Evolutionary conservation across 2,888 invertebrate genomes (phyloP), one percentile per base, ranked within the genome.

Genomic region (Tachystola acroxantha): DNA sequence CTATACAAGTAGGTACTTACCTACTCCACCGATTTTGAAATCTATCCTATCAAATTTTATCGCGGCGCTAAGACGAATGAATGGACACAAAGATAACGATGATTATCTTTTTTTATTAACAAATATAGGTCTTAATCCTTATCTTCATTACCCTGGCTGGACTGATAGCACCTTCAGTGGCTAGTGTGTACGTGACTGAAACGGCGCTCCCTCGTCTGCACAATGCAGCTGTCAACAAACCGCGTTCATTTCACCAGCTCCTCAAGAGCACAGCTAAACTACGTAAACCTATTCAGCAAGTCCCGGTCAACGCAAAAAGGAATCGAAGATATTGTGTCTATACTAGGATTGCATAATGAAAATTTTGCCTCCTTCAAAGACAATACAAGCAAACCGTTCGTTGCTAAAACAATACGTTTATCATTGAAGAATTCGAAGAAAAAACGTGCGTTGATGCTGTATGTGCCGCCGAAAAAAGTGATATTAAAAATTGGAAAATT

Each of bases 211-310:
- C 16, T 34, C 36, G 46, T 40, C 29, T n/a, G 5, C 20, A 31
- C 42, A 43, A 85, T 85, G 85, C 85, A 81, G 45, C 47, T 80
- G 34, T 6, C 27, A 10, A 71, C 71, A 10, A 77, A 54, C 50
- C 74, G 85, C 27, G 75, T 85, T 4, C 76, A 82, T 54, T 84
- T 85, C 44, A 76, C 77, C 1, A 79, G 48, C 42, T 52, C 72
- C 1, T 74, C 84, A 3, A 67, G 80, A 22, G 66, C 80, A 2
- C 79, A 85, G 39, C 78, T 75, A 38, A 86, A 78, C 51, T 85
- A 86, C 48, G 72, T 79, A 5, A 72, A 78, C 40, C 75, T 84
- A 40, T 49, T 85, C 20, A 73, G 74, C 44, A 77, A 77, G 42
- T 64, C 68, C 43, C 65, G 74, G 20, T 64, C 72, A 1, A 58